Evolutionary conservation across 2,113 vertebrate genomes (phyloP).

Genomic region (Cinclus mexicanus): DNA sequence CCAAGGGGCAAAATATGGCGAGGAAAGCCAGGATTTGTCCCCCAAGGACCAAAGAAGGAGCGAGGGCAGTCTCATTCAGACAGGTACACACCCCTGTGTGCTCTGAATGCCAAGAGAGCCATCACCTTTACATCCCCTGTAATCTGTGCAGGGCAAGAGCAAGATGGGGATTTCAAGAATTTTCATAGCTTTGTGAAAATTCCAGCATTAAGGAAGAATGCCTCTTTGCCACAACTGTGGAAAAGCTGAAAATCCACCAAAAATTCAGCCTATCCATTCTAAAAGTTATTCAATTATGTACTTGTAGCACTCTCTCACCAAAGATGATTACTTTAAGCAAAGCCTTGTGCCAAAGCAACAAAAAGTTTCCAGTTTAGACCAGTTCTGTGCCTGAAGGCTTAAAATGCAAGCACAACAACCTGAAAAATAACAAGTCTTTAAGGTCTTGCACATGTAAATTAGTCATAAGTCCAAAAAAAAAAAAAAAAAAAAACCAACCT

Average conservation of each 20-base stretch:
- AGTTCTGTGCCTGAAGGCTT: not conserved
- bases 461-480: not conserved
- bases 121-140: not conserved
- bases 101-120: not conserved
- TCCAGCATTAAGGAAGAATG: not conserved
- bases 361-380: not conserved
- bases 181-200: not conserved
- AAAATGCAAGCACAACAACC: not conserved
- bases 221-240: not conserved
- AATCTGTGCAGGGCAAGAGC: not conserved
- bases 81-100: not conserved
- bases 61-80: not conserved
- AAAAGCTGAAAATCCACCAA: not conserved
- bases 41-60: not conserved
- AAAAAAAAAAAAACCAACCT: not conserved
- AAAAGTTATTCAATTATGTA: not conserved
- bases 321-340: not conserved
- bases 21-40: not conserved
- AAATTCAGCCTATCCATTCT: not conserved
- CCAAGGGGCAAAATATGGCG: not conserved
- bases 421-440: not conserved
- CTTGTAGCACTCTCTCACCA: not conserved
- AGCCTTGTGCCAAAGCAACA: not conserved
- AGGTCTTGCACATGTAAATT: not conserved
- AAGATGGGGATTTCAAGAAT: not conserved